Conservation (phyloP, 2,888 invertebrate genomes). For the Digitonthophagus gazella region DNA sequence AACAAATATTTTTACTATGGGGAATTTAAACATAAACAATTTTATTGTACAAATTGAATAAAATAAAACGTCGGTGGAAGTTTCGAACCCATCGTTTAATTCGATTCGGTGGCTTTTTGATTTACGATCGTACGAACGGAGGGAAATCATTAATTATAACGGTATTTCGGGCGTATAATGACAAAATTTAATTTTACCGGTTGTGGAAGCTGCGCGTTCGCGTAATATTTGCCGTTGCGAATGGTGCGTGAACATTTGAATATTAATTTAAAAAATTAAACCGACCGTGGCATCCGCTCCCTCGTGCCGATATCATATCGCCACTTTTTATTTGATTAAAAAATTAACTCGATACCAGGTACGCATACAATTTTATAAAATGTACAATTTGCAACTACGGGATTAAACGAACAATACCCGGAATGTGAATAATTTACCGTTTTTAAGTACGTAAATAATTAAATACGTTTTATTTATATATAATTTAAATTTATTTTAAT, state of each 20-base stretch:
- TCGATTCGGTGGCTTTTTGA: constrained; percentile 5
- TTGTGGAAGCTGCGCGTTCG: neutral
- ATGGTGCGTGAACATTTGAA: constrained; percentile 20
- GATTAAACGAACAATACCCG: neutral
- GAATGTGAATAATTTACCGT: no score
- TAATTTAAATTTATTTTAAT: no score
- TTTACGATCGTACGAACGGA: constrained; percentile 5
- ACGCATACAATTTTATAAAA: neutral
- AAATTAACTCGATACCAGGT: constrained; percentile 17
- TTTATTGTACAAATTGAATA: neutral
- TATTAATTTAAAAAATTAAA: constrained; percentile 27
- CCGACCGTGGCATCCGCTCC: constrained; percentile 10
- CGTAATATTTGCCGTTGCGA: constrained; percentile 6
- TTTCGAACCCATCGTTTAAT: neutral
- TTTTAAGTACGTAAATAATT: no score
- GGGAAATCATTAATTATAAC: constrained; percentile 8
- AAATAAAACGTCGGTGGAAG: neutral
- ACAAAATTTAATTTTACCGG: constrained; percentile 19
- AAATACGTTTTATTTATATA: no score
- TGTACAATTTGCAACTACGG: neutral
- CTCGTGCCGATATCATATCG: constrained; percentile 20
- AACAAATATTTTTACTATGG: no score
- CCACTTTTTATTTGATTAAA: constrained; percentile 28
- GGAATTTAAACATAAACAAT: no score
- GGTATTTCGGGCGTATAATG: constrained; percentile 2